Evolutionary conservation across 2,113 vertebrate genomes (phyloP).

Genomic region (Sander lucioperca): DNA sequence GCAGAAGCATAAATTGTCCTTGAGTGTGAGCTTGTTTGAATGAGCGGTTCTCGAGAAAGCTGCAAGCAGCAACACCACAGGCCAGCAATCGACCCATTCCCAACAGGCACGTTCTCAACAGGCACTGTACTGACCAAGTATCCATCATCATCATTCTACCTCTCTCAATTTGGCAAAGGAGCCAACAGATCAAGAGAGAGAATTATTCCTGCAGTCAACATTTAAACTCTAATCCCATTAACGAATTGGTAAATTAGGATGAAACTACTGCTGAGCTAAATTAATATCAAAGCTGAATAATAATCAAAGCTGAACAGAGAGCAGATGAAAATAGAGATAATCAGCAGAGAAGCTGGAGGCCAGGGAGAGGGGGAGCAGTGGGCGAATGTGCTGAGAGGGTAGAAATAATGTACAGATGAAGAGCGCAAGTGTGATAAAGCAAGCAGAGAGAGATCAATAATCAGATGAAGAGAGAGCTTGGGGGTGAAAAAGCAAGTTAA

Average conservation of each 20-base stretch:
- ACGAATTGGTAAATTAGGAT: slow-evolving; percentile 52
- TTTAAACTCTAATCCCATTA: slow-evolving; percentile 45
- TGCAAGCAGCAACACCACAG: too few species aligned
- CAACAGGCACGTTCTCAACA: too few species aligned
- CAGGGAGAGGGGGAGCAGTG: not conserved
- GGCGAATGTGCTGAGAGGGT: slow-evolving; percentile 32
- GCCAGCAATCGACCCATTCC: too few species aligned
- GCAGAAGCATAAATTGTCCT: too few species aligned
- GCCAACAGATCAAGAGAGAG: slow-evolving; percentile 26
- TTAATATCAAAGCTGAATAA: slow-evolving; percentile 18
- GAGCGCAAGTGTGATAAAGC: not conserved
- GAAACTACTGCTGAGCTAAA: not conserved
- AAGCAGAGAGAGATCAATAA: slow-evolving; percentile 18
- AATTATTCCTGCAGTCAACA: slow-evolving; percentile 17
- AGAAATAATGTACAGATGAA: slow-evolving; percentile 31
- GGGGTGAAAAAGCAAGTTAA: slow-evolving; percentile 6
- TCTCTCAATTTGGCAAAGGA: slow-evolving; percentile 15
- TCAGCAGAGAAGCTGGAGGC: slow-evolving; percentile 16
- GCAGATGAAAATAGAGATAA: not conserved
- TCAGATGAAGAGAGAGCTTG: slow-evolving; percentile 11
- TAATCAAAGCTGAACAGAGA: not conserved
- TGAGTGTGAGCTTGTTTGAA: too few species aligned
- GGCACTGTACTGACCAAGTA: not conserved
- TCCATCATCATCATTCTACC: slow-evolving; percentile 14
- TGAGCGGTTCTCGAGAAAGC: too few species aligned